Base-by-base conservation (phyloP, 1,140 invertebrate species). In the Tyrophagus putrescentiae region DNA sequence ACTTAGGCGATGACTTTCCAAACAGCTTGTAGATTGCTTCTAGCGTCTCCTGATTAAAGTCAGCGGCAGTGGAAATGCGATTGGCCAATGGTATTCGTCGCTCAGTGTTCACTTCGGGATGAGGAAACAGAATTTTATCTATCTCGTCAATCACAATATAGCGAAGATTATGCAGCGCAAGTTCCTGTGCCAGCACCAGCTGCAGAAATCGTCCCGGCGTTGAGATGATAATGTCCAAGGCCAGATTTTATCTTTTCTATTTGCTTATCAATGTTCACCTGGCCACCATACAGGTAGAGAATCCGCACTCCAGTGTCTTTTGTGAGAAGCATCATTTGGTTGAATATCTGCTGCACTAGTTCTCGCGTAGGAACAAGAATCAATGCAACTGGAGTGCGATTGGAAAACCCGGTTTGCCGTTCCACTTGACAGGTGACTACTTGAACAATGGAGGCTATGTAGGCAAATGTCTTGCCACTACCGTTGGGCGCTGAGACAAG, bases 291-390 rank as follows among this genome's bases (percentile, higher is more conserved):
- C 16, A 56, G n/a, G 28, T 28, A 56, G 9, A 9, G 28, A 9
- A 11, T 11, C 9, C 28, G n/a, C 9, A 56, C 28, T n/a, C n/a
- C 28, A 56, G 28, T 42, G 28, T 56, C 53, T 21, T 56, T 7
- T 11, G 29, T 18, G 29, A 56, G 9, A 45, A n/a, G n/a, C 16
- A 56, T 18, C 18, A 28, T 44, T 36, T 56, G n/a, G 28, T 21
- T 16, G 29, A 21, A 56, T 21, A 28, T 56, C 28, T 56, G 53
- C n/a, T n/a, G 29, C 9, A 83, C 82, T 50, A 98, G 73, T 73
- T 98, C 93, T 34, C 93, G 77, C 0, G 93, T 97, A 0, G 93
- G 93, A 0, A 87, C 81, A 0, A 96, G 72, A 13, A 59, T 6
- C 29, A 59, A 21, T 13, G 36, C 36, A 13, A 39, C 13, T 39